Conservation (phyloP, 64 coral and sea anemone species). For the Actinia equina region DNA sequence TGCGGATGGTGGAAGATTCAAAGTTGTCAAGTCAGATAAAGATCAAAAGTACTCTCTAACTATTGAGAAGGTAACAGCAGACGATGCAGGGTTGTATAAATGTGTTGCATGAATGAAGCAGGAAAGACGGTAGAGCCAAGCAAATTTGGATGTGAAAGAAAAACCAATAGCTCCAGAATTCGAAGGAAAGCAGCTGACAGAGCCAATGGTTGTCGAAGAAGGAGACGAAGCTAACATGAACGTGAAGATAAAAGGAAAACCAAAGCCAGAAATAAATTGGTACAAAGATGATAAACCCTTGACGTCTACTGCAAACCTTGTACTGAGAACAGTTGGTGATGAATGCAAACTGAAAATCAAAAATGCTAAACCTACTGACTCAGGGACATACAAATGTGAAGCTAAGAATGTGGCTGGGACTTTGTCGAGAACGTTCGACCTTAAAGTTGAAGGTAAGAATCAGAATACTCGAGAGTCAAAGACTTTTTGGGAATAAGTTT, state of each 20-base stretch:
- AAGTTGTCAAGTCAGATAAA: constrained; percentile 38
- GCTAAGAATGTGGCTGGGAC: constrained; percentile 42
- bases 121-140: constrained; percentile 46
- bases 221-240: constrained; percentile 72
- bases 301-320: constrained; percentile 21
- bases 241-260: constrained; percentile 79
- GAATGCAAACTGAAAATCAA: constrained; percentile 64
- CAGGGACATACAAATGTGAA: constrained; percentile 49
- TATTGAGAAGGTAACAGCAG: constrained; percentile 33
- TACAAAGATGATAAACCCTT: constrained; percentile 73
- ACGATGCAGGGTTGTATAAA: constrained; percentile 59
- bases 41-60: constrained; percentile 42
- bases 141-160: constrained; percentile 6
- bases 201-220: constrained; percentile 39
- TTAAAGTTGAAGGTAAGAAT: constrained; percentile 38
- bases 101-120: constrained; percentile 61
- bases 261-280: constrained; percentile 83
- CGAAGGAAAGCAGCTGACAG: constrained; percentile 2
- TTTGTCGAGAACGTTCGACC: constrained; percentile 25
- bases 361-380: constrained; percentile 40
- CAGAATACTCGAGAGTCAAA: too few relatives aligned
- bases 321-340: constrained; percentile 55
- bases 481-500: too few relatives aligned
- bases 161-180: constrained; percentile 64
- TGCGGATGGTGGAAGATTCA: constrained; percentile 37